Evolutionary conservation across 2,888 invertebrate genomes (phyloP), one percentile per base, ranked within the genome.

Genomic region (Rotaria macrura): DNA sequence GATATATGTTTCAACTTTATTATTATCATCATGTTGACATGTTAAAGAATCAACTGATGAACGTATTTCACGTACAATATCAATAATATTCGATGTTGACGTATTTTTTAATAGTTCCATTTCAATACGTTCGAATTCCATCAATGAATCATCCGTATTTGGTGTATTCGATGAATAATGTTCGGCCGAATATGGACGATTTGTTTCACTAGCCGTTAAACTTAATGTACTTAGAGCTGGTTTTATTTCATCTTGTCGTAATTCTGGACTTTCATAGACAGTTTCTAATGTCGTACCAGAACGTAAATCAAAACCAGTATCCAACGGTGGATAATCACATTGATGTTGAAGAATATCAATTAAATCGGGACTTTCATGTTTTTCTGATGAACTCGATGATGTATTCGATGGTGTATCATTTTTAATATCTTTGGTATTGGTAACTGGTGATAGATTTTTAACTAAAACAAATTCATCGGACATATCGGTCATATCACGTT

Each of bases 101-200:
- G n/a, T 2, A 79, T 40, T 79, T 43, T 43, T 79, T 79, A 43
- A 40, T n/a, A 79, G n/a, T 79, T 79, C 79, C 79, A 79, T 79
- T 79, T 79, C 79, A 43, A 79, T 43, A 79, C 79, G 79, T 79
- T 79, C 79, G 17, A 79, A 79, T 79, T 79, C 79, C 79, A 79
- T 40, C n/a, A 79, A 43, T 43, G 79, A 79, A 79, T 79, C 79
- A 43, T 79, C 79, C 2, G 79, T 79, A 43, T 79, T 79, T 25
- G 43, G 43, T 43, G 79, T 79, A 43, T 43, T 43, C 23, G 79
- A 43, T 43, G 43, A 43, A 79, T 40, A n/a, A 43, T 43, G 43
- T n/a, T 79, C 43, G 43, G 43, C n/a, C n/a, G 79, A 79, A 79
- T n/a, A 43, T 43, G 79, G 79, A 25, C 43, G 40, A 40, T 25